Percentiles rank a stretch among this genome's conserved stretches.
Conservation (phyloP, 2,797 vertebrate genomes). For the Delichon dasypus region DNA sequence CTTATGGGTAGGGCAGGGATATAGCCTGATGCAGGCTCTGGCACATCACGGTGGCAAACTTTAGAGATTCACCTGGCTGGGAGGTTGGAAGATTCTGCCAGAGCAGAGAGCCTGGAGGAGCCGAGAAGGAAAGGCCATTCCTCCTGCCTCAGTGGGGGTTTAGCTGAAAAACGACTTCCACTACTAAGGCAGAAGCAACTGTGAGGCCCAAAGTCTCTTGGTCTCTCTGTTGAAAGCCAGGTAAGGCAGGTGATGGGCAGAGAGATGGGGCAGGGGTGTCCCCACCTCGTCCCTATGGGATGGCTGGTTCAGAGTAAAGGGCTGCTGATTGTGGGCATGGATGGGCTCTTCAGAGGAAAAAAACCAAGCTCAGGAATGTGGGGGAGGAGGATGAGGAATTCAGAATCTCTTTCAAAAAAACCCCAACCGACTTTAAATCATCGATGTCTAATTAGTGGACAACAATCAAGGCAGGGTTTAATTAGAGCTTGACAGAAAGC, state of each 20-base stretch:
- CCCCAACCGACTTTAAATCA: not conserved
- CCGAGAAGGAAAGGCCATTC: not conserved
- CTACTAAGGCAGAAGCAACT: not conserved
- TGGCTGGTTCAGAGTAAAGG: not conserved
- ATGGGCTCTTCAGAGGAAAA: not conserved
- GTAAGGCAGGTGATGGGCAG: not conserved
- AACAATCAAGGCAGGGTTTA: slow-evolving; percentile 53
- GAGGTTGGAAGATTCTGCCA: not conserved
- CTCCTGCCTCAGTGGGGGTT: not conserved
- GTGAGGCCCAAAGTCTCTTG: not conserved
- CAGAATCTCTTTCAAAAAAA: not conserved
- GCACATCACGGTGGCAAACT: not conserved
- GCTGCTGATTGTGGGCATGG: not conserved
- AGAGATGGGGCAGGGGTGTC: not conserved
- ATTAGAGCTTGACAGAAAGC: slow-evolving; percentile 59
- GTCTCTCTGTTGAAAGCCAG: not conserved
- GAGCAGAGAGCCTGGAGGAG: not conserved
- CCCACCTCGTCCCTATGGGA: not conserved
- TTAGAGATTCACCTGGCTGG: not conserved
- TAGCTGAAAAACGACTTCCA: not conserved
- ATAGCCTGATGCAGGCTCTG: fast-evolving
- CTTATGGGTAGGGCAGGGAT: not conserved
- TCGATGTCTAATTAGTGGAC: slow-evolving; percentile 54
- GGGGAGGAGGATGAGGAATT: not conserved
- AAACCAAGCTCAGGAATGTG: not conserved